These are phyloP conservation scores for Brassicogethes aeneus DNA, from an alignment of 2,888 invertebrate species.

Conservation along the genomic window DNA sequence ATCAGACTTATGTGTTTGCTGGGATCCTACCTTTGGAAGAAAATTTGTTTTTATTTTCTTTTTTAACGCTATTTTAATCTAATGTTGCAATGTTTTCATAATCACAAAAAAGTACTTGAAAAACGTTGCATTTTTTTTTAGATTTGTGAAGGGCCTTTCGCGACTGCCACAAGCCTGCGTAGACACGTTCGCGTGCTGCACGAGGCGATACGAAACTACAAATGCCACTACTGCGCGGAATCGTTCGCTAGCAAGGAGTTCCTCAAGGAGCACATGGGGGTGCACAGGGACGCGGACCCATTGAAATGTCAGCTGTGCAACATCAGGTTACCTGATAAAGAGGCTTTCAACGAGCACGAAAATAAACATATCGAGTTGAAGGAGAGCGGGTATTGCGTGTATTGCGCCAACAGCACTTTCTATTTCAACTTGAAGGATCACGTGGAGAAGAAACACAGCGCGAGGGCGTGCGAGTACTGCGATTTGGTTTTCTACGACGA, in stretches of 20 bases:
- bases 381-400: conserved; percentile 15
- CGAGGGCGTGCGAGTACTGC: conserved; percentile 17
- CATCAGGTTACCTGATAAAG: conserved; percentile 9
- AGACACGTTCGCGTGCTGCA: conserved; percentile 19
- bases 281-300: conserved; percentile 16
- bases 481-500: conserved; percentile 18
- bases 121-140: conserved; percentile 9
- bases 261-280: conserved; percentile 16
- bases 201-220: conserved; percentile 18
- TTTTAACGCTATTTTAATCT: no score
- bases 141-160: conserved; percentile 21
- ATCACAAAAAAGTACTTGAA: no score
- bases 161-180: conserved; percentile 18
- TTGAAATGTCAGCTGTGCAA: conserved; percentile 16
- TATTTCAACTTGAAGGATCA: conserved; percentile 19
- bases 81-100: no score
- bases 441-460: conserved; percentile 16
- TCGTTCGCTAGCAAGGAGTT: conserved; percentile 18
- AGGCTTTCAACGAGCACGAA: conserved; percentile 13
- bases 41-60: no score
- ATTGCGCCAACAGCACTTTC: conserved; percentile 20
- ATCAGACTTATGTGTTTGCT: no score
- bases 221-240: conserved; percentile 17
- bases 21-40: no score
- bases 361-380: conserved; percentile 16